Evolutionary conservation across 2,113 vertebrate species (phyloP).

Genomic region (Dasypus novemcinctus): DNA sequence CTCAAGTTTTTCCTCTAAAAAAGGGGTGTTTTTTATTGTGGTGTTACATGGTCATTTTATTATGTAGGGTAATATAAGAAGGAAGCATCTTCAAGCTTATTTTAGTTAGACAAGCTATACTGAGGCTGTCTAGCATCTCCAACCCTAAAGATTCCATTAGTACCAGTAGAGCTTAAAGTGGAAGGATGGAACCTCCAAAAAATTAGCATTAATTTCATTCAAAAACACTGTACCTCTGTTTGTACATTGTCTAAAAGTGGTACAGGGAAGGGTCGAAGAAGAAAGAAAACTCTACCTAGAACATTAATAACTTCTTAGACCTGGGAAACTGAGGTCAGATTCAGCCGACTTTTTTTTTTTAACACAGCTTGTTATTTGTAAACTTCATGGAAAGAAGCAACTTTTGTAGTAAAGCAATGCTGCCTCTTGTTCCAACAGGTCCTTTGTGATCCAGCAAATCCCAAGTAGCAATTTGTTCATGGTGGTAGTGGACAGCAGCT

Average conservation of each 20-base stretch:
- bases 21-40: neutral
- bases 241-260: rapidly evolving
- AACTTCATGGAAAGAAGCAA: neutral
- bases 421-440: conserved; percentile 85
- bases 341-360: neutral
- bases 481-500: conserved; percentile 98
- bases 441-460: conserved; percentile 99
- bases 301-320: neutral
- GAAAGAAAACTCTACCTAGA: neutral
- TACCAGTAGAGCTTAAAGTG: neutral
- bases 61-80: neutral
- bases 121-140: too few relatives aligned
- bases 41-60: neutral
- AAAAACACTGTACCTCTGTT: neutral
- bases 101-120: neutral
- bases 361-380: neutral
- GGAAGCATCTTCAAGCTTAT: neutral
- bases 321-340: neutral
- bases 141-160: too few relatives aligned
- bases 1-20: neutral
- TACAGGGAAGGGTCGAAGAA: neutral
- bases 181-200: neutral
- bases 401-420: neutral
- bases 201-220: neutral
- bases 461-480: conserved; percentile 99